Base-by-base conservation (phyloP, 2,888 invertebrate species). In the Halocaridina rubra region DNA sequence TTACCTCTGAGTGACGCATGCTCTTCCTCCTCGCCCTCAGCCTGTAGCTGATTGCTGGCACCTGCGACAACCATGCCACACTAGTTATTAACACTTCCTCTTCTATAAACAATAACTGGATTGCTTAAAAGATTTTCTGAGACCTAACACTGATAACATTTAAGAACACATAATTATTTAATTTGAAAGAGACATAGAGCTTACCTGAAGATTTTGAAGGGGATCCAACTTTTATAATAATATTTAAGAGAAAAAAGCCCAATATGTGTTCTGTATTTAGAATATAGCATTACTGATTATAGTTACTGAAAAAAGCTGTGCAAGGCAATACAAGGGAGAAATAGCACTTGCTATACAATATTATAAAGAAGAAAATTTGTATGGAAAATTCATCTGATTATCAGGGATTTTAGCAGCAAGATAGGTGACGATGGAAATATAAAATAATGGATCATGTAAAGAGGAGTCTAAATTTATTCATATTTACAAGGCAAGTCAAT, bases 1-100 rank as follows among this genome's bases (percentile, higher is more conserved):
- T 84, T 32, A 84, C 82, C 82, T 84, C 77, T 84, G 53, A 72
- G 78, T 61, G 82, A 67, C 46, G 82, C 71, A 24, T 84, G 82
- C 24, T 84, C 82, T 39, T 84, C 82, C 39, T 84, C 78, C 39
- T 84, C 82, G 53, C 78, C 78, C 72, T 84, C 82, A 59, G 82
- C 39, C 67, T 78, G 82, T 32, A 84, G 29, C 75, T 84, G 82
- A 69, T 78, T 64, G 69, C 82, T 77, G 32, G 77, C 82, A 84
- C 82, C 82, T 84, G 82, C 22, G 76, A 78, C 64, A 72, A 84
- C 61, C 77, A 75, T 33, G 71, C 82, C 75, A 77, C 33, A 32
- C 30, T 29, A 24, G 59, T 77, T 77, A 75, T 76, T 30, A 16
- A 19, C n/a, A n/a, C n/a, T n/a, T n/a, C n/a, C n/a, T n/a, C n/a